These are phyloP conservation scores for Epinephelus moara DNA, from an alignment of 2,113 vertebrate genomes.

Conservation along the genomic window DNA sequence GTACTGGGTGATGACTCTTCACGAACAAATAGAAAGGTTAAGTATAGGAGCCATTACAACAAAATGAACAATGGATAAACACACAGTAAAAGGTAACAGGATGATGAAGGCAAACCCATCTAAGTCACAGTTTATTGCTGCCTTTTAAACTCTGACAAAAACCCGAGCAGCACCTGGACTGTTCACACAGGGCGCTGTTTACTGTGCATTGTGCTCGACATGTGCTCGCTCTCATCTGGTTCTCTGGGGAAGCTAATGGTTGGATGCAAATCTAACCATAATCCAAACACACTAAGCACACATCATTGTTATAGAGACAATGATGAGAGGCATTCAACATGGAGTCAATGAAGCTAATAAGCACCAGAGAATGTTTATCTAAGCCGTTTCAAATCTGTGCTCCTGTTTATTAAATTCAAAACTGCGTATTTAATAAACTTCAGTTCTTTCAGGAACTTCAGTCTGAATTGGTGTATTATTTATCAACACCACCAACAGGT, in stretches of 20 bases:
- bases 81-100: slow-evolving; percentile 25
- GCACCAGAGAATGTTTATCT: slow-evolving; percentile 8
- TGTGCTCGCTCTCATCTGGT: slow-evolving; percentile 18
- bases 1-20: slow-evolving; percentile 23
- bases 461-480: not conserved
- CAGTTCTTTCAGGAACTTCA: not conserved
- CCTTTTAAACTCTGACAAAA: slow-evolving; percentile 62
- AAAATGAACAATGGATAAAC: slow-evolving; percentile 27
- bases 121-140: slow-evolving; percentile 29
- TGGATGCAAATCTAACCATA: not conserved
- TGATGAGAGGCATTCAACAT: not conserved
- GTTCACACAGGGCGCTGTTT: slow-evolving; percentile 60
- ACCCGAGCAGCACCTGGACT: slow-evolving; percentile 65
- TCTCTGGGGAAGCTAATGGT: slow-evolving; percentile 2
- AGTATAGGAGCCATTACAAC: not conserved
- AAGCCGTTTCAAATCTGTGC: not conserved
- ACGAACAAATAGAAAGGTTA: slow-evolving; percentile 14
- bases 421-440: not conserved
- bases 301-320: not conserved
- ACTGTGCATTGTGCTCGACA: slow-evolving; percentile 45
- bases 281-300: slow-evolving; percentile 32
- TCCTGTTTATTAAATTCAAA: not conserved
- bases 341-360: slow-evolving; percentile 10
- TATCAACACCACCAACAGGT: too few species aligned
- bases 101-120: slow-evolving; percentile 30